Conservation (phyloP, 2,797 vertebrate species). For the Myoxocephalus aenaeus region DNA sequence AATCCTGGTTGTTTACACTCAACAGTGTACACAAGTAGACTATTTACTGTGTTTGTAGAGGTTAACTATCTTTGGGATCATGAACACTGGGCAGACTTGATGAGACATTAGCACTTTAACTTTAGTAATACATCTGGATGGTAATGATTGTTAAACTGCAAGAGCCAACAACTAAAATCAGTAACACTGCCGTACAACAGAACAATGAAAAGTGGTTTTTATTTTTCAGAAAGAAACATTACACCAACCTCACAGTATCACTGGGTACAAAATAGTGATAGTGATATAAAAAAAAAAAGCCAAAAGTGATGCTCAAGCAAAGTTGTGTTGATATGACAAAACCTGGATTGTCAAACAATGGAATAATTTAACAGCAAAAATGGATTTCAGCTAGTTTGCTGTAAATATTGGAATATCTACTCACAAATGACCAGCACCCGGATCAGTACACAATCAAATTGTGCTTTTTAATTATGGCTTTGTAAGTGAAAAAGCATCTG, state of each 20-base stretch:
- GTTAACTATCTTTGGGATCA: neutral
- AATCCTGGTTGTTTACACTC: constrained; percentile 51
- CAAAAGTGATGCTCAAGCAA: constrained; percentile 3
- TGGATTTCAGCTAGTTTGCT: constrained; percentile 1
- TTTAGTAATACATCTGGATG: neutral
- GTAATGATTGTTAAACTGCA: neutral
- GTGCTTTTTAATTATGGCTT: neutral
- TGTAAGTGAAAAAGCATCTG: neutral
- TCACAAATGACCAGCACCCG: constrained; percentile 6
- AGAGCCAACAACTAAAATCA: constrained; percentile 1
- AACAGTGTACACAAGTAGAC: constrained; percentile 26
- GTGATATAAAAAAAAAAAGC: constrained; percentile 20
- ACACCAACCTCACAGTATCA: constrained; percentile 19
- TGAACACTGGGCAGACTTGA: neutral
- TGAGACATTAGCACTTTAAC: neutral
- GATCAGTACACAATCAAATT: constrained; percentile 1
- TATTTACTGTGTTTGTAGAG: neutral
- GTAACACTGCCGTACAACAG: neutral
- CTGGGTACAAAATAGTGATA: constrained; percentile 30
- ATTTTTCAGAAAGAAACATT: constrained; percentile 25
- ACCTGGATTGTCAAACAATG: constrained; percentile 36
- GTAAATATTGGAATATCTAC: constrained; percentile 13
- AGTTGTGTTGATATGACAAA: neutral
- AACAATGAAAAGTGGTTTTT: constrained; percentile 46
- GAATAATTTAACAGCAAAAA: constrained; percentile 12